These are phyloP conservation scores for Philopotamus ludificatus DNA, from an alignment of 1,140 invertebrate genomes.

Conservation along the genomic window DNA sequence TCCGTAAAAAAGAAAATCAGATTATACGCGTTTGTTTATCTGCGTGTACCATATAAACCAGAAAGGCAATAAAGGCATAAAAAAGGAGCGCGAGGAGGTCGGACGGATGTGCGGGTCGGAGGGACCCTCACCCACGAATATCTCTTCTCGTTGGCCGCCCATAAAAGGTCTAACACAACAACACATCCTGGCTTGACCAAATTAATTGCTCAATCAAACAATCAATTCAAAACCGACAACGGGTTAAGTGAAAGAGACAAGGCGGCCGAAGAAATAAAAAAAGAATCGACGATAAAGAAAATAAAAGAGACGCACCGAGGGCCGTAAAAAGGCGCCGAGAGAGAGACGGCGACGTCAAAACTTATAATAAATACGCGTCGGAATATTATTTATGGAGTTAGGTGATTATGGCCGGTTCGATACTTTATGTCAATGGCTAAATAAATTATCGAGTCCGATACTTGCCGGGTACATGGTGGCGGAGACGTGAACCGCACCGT, in stretches of 20 bases:
- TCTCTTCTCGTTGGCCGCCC: slow-evolving; percentile 10
- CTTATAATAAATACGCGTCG: not conserved
- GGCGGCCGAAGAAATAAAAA: slow-evolving; percentile 26
- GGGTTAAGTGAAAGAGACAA: slow-evolving; percentile 33
- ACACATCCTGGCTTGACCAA: slow-evolving; percentile 37
- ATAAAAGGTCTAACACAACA: slow-evolving; percentile 33
- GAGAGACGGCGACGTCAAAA: no score
- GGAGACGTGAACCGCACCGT: no score
- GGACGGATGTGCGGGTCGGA: slow-evolving; percentile 11
- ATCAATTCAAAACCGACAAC: slow-evolving; percentile 40
- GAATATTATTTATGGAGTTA: no score
- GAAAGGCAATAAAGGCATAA: slow-evolving; percentile 20
- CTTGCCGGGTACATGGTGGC: no score
- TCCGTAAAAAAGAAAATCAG: slow-evolving; percentile 19
- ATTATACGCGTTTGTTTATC: slow-evolving; percentile 26
- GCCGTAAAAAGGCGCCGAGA: no score
- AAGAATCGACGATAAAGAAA: slow-evolving; percentile 18
- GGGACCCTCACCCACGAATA: slow-evolving; percentile 18
- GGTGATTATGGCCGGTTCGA: no score
- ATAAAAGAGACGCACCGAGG: not conserved
- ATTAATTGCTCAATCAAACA: slow-evolving; percentile 43
- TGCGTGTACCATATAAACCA: slow-evolving; percentile 6
- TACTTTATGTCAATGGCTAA: no score
- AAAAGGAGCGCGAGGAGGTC: not conserved
- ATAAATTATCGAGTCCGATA: no score